A percentile compares a stretch with the other conserved stretches of the same genome.
These are phyloP conservation scores for Chrysotoxum bicinctum DNA, from an alignment of 2,888 invertebrate species.

Conservation along the genomic window DNA sequence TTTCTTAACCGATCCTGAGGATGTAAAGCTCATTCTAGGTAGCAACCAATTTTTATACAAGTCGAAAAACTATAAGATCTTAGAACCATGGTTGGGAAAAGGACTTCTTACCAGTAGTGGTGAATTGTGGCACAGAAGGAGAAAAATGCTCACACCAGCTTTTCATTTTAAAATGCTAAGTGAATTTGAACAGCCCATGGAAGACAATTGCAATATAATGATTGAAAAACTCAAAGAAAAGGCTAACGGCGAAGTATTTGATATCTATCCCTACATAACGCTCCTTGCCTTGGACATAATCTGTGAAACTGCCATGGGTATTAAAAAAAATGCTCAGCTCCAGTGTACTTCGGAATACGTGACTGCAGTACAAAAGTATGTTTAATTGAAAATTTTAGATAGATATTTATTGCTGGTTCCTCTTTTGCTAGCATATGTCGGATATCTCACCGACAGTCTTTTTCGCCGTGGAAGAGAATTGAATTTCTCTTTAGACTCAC, in stretches of 20 bases:
- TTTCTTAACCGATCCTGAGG: conserved; percentile 78
- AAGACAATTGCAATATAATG: conserved; percentile 85
- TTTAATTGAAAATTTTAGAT: not conserved
- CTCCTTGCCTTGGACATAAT: conserved; percentile 80
- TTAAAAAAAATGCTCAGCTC: conserved; percentile 87
- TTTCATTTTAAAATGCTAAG: conserved; percentile 91
- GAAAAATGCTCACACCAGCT: conserved; percentile 89
- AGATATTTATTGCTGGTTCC: not conserved
- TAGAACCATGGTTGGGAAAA: conserved; percentile 79
- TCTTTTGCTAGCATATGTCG: conserved; percentile 76
- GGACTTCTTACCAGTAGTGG: conserved; percentile 79
- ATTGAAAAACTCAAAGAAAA: conserved; percentile 81
- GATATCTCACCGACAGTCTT: conserved; percentile 77
- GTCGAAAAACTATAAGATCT: conserved; percentile 76
- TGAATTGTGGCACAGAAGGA: conserved; percentile 86
- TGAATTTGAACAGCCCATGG: conserved; percentile 88
- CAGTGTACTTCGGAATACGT: conserved; percentile 88
- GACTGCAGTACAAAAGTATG: conserved; percentile 86
- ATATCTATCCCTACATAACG: conserved; percentile 84
- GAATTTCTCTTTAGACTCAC: conserved; percentile 73
- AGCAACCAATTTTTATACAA: conserved; percentile 77
- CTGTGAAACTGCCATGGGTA: conserved; percentile 91
- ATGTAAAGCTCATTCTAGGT: conserved; percentile 76
- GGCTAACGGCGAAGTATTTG: conserved; percentile 81
- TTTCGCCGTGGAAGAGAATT: conserved; percentile 79